Percentiles rank a stretch among this genome's conserved stretches.
These are phyloP conservation scores for Mimachlamys varia DNA, from an alignment of 2,888 invertebrate genomes.

Conservation along the genomic window DNA sequence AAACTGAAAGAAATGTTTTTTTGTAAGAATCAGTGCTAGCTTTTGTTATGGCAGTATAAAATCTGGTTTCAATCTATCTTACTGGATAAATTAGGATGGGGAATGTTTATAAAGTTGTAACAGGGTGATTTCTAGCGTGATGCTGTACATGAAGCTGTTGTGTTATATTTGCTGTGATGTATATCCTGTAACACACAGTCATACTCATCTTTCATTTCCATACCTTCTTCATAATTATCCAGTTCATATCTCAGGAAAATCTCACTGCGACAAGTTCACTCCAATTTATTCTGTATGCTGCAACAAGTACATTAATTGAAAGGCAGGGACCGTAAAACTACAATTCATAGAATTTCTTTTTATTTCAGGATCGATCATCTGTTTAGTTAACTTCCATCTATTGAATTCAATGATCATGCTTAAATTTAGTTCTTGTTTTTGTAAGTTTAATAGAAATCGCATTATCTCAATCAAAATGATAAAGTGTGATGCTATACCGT, in stretches of 20 bases:
- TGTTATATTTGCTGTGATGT: conserved; percentile 18
- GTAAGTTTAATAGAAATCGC: background rate
- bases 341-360: background rate
- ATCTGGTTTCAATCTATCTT: too few relatives aligned
- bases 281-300: background rate
- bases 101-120: too few relatives aligned
- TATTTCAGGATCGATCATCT: background rate
- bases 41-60: too few relatives aligned
- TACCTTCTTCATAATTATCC: background rate
- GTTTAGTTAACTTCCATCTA: background rate
- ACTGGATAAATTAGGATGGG: too few relatives aligned
- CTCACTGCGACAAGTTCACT: background rate
- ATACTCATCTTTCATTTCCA: background rate
- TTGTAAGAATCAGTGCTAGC: too few relatives aligned
- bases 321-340: background rate
- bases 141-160: background rate
- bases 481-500: background rate
- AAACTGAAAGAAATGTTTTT: too few relatives aligned
- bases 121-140: background rate
- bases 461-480: background rate
- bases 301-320: background rate
- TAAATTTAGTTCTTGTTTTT: background rate
- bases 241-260: conserved; percentile 30
- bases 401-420: background rate
- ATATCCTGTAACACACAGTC: background rate